phyloP scores from a whole-genome alignment of 2,113 vertebrate species.

The Spheniscus mendiculus region DNA sequence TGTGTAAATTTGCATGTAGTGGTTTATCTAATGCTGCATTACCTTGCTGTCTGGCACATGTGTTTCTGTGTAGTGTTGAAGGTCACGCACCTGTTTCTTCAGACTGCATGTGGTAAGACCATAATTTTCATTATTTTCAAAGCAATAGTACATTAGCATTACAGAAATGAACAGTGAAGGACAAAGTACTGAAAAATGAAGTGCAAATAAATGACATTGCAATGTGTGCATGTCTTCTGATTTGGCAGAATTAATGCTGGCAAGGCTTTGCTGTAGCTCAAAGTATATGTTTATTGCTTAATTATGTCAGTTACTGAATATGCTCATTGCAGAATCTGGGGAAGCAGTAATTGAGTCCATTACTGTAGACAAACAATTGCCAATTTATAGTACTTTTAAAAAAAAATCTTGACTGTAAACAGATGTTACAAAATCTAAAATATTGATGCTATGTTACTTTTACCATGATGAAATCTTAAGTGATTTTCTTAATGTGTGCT shows the following conservation, averaged over 20 bases:
- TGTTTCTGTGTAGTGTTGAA: neutral
- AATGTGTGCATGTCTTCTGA: neutral
- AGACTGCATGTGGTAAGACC: neutral
- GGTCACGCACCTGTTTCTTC: neutral
- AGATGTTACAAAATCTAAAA: conserved; percentile 41
- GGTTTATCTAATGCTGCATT: neutral
- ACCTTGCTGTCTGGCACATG: neutral
- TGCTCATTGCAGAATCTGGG: conserved; percentile 22
- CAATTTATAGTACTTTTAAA: conserved; percentile 47
- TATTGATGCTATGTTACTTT: conserved; percentile 13
- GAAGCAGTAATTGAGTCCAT: conserved; percentile 53
- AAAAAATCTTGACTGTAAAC: conserved; percentile 53
- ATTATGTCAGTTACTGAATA: conserved; percentile 59
- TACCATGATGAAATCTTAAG: neutral
- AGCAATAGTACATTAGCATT: neutral
- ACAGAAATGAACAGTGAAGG: neutral
- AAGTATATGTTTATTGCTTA: conserved; percentile 58
- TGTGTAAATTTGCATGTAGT: neutral
- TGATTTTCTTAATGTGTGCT: neutral
- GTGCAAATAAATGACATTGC: neutral
- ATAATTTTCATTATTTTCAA: conserved; percentile 8
- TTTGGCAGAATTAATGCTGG: conserved; percentile 47
- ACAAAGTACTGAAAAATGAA: neutral
- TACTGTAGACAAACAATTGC: conserved; percentile 59
- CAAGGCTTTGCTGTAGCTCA: conserved; percentile 21